Evolutionary conservation across 2,113 vertebrate genomes (phyloP), one percentile per base, ranked within the genome.

Genomic region (Hucho hucho): DNA sequence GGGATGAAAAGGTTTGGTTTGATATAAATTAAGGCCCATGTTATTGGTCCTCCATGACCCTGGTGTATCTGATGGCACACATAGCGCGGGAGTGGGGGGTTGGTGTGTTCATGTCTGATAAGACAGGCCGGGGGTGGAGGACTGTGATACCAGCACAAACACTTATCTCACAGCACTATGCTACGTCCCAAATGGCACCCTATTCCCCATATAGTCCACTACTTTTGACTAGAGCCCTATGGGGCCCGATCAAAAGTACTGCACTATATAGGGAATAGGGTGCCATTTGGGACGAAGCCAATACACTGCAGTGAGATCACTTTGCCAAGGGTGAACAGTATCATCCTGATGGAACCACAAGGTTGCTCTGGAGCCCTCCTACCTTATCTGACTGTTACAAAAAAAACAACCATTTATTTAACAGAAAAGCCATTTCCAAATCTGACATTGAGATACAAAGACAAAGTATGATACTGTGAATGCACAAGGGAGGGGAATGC

Each of bases 31-130:
- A 43, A 56, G 74, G 67, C 73, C 64, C 70, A 22, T 58, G 83
- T 85, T 73, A 86, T 79, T 86, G 79, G 83, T 81, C 63, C 63
- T 47, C 90, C 84, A 85, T 89, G 88, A 92, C 90, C 87, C 88
- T 70, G 74, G 73, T 79, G 89, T 87, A 85, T 90, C 81, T 53
- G 85, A 92, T 92, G 89, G 84, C 88, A 90, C 72, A 82, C 89
- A 92, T 92, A 91, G 80, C 4, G 12, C 77, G 70, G 79, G 77
- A 80, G 73, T 70, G 84, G 87, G 81, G 84, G 80, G 88, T 68
- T 83, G 64, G 88, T 81, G 89, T 93, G 90, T 87, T 87, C 58
- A 4, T 6, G 69, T 75, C 87, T 88, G 92, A 94, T 93, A 93
- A 92, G 89, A 78, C 69, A 26, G 74, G 75, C 3, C 29, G 29